Percentiles rank a stretch among this genome's conserved stretches.
These are phyloP conservation scores for Cryptoleucopteryx plumbea DNA, from an alignment of 2,113 vertebrate genomes.

Conservation along the genomic window DNA sequence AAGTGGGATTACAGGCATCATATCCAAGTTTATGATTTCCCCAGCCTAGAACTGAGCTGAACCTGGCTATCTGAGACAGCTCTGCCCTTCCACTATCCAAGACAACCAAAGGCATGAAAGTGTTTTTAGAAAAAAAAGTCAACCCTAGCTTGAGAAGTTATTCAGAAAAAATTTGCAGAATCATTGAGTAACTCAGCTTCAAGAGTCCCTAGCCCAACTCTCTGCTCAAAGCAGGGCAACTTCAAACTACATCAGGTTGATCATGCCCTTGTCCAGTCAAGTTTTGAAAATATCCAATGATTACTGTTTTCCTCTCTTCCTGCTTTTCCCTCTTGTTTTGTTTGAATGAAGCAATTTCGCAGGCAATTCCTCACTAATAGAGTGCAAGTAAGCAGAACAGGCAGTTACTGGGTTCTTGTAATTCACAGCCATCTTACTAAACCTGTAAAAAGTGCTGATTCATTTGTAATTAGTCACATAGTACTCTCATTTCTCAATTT, in stretches of 20 bases:
- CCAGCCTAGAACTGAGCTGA: background rate
- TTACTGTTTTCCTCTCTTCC: background rate
- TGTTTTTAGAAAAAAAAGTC: background rate
- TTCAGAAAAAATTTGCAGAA: background rate
- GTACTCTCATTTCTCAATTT: background rate
- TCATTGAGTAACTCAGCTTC: background rate
- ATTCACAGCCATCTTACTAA: background rate
- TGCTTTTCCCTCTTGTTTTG: background rate
- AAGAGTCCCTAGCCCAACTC: background rate
- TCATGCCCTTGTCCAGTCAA: background rate
- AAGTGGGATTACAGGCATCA: background rate
- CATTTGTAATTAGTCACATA: background rate
- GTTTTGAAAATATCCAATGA: background rate
- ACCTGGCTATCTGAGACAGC: background rate
- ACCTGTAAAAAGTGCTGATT: background rate
- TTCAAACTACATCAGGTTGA: background rate
- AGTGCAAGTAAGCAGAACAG: background rate
- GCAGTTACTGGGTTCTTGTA: background rate
- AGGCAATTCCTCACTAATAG: background rate
- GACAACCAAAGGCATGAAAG: background rate
- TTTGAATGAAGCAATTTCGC: background rate
- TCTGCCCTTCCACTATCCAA: background rate
- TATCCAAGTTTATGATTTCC: background rate
- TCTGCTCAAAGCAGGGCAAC: background rate
- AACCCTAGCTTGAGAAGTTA: background rate